Base-by-base conservation (phyloP, 2,797 vertebrate genomes). In the Chrosomus eos region DNA sequence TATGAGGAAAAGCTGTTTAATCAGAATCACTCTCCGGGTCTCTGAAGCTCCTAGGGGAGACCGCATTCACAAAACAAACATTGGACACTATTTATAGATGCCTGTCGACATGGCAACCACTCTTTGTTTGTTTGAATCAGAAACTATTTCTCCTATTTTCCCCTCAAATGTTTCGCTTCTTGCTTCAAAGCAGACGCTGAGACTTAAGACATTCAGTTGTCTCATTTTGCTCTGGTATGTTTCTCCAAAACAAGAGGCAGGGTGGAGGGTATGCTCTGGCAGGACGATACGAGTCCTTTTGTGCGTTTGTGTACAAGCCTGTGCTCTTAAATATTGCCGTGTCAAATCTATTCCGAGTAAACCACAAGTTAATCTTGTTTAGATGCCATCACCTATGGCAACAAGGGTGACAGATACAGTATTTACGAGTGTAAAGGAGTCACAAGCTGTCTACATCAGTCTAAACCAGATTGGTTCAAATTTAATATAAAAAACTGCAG, bases 51-150 rank as follows among this genome's bases (percentile, higher is more conserved):
- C 87, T 87, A 53, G 75, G 88, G 85, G 86, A 88, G 86, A 73
- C 85, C 74, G 68, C 86, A 72, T 86, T 91, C 88, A 88, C 80
- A 90, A 90, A 90, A 90, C 90, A 90, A 91, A 90, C 83, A 88
- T 85, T 81, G 81, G 70, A 84, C 78, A 40, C 89, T 91, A 91
- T 91, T 90, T 90, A 90, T 91, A 91, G 90, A 87, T 43, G 76
- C 85, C 78, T 64, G 87, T 90, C 64, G 88, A 82, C 90, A 91
- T 91, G 85, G 88, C 66, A 90, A 91, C 91, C 82, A 75, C 87
- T 84, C 87, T 87, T 90, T 91, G 89, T 90, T 91, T 89, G 88
- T 86, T 89, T 89, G 77, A 89, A 88, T 91, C 89, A 84, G 77
- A 88, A 90, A 89, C 87, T 87, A 86, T 89, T 90, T 91, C 83